Evolutionary conservation across 23 tunicate genomes (phyloP).

Genomic region (Halocynthia roretzi): DNA sequence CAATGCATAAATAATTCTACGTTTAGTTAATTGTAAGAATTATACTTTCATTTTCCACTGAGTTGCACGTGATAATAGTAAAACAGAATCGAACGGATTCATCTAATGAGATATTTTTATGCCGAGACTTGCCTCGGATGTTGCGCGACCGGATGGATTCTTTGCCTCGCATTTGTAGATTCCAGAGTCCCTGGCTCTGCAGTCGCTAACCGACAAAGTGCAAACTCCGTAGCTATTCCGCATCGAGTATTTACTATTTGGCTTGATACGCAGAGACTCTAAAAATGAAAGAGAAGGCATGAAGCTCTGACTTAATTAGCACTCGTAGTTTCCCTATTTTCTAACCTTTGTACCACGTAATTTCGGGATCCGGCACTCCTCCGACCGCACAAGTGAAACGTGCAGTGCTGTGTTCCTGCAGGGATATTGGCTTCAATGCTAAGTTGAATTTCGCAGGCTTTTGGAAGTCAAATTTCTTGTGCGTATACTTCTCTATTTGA

Average conservation of each 20-base stretch:
- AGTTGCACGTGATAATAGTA: too few species aligned
- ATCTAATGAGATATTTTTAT: not conserved
- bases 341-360: slow-evolving; percentile 91
- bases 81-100: too few species aligned
- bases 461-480: slow-evolving; percentile 48
- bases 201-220: slow-evolving; percentile 67
- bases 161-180: slow-evolving; percentile 58
- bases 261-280: slow-evolving; percentile 65
- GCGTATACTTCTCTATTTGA: slow-evolving; percentile 34
- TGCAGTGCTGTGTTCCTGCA: slow-evolving; percentile 65
- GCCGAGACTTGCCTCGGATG: slow-evolving; percentile 63
- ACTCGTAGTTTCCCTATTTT: not conserved
- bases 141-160: slow-evolving; percentile 72
- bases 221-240: slow-evolving; percentile 81
- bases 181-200: slow-evolving; percentile 76
- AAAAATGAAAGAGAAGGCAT: slow-evolving; percentile 1
- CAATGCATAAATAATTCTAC: too few species aligned
- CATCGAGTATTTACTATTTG: slow-evolving; percentile 91
- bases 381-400: slow-evolving; percentile 81
- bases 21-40: too few species aligned
- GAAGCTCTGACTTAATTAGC: not conserved
- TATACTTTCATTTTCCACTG: too few species aligned
- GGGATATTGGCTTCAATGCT: slow-evolving; percentile 60
- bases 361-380: slow-evolving; percentile 90
- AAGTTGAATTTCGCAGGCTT: slow-evolving; percentile 68